A percentile compares a stretch with the other conserved stretches of the same genome.
Evolutionary conservation across 2,113 vertebrate species (phyloP).

Genomic region (Acrocephalus kingi): DNA sequence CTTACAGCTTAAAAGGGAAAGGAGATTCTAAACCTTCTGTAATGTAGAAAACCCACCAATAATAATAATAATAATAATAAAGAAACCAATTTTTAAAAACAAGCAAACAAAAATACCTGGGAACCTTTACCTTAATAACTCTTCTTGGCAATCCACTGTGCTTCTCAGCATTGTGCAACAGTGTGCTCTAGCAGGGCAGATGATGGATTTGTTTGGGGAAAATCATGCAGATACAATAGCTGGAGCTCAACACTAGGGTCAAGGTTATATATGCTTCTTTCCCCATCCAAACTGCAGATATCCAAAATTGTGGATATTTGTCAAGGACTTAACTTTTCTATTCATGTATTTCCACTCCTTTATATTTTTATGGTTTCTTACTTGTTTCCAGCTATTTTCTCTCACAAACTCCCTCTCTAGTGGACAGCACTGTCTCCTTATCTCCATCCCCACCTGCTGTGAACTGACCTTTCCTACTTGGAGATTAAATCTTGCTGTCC

Average conservation of each 20-base stretch:
- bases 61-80: no score
- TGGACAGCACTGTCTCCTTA: background rate
- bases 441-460: background rate
- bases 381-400: conserved; percentile 21
- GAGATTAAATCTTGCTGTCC: conserved; percentile 36
- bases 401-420: background rate
- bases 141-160: background rate
- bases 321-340: background rate
- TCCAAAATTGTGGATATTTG: background rate
- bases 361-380: conserved; percentile 12
- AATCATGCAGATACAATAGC: background rate
- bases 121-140: background rate
- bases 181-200: background rate
- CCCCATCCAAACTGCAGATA: background rate
- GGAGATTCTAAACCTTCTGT: background rate
- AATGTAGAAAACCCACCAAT: background rate
- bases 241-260: background rate
- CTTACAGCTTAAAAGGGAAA: background rate
- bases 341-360: background rate
- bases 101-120: background rate
- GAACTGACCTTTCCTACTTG: conserved; percentile 22
- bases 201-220: conserved; percentile 25
- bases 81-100: no score
- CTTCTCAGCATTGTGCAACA: background rate
- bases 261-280: background rate